A percentile compares a stretch with the other conserved stretches of the same genome.
phyloP scores from a whole-genome alignment of 2,888 invertebrate species.

The Amiota communis region DNA sequence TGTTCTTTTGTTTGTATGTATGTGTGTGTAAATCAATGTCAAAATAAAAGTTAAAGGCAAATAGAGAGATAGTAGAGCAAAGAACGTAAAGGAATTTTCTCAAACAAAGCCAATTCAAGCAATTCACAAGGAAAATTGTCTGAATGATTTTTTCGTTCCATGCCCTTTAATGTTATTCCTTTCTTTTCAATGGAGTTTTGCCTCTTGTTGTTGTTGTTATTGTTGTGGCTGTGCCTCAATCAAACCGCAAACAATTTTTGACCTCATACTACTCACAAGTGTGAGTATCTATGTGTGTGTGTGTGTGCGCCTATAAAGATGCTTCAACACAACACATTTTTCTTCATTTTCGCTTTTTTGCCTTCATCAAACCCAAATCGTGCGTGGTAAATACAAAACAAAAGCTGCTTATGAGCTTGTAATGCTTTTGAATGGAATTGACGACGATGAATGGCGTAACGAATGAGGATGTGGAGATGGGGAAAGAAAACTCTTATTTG shows the following conservation, averaged over 20 bases:
- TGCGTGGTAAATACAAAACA: not conserved
- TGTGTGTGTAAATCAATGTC: not conserved
- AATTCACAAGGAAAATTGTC: conserved; percentile 1
- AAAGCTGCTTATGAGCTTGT: conserved; percentile 9
- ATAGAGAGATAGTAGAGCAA: not conserved
- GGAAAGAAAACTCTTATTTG: too few relatives aligned
- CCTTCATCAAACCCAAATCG: too few relatives aligned
- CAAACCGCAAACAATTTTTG: not conserved
- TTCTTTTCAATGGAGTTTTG: conserved; percentile 5
- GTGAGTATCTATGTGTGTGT: not conserved
- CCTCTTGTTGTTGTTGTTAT: conserved; percentile 29
- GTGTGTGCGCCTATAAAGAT: not conserved
- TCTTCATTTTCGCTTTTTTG: too few relatives aligned
- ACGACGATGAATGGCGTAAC: too few relatives aligned
- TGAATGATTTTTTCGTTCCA: not conserved
- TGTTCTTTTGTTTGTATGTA: not conserved
- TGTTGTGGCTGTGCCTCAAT: not conserved
- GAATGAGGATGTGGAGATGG: too few relatives aligned
- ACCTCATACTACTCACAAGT: not conserved
- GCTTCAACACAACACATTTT: too few relatives aligned
- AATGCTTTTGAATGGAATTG: not conserved
- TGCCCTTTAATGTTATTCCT: too few relatives aligned
- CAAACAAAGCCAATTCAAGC: conserved; percentile 4
- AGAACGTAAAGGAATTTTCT: not conserved
- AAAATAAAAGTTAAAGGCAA: not conserved